phyloP scores from a whole-genome alignment of 2,888 invertebrate genomes.

The Eupithecia abbreviata region DNA sequence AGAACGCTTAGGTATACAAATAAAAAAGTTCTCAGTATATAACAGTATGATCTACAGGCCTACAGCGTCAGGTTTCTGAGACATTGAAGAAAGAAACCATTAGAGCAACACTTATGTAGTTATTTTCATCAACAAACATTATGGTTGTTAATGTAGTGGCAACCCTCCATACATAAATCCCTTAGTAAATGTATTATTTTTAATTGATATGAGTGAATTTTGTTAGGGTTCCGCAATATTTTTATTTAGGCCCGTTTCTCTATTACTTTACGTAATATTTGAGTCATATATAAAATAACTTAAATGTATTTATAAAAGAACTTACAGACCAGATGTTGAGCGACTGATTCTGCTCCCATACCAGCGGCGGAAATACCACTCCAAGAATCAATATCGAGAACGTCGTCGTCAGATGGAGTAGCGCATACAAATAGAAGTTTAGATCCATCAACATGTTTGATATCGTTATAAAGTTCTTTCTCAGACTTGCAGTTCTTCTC shows the following conservation, averaged over 20 bases:
- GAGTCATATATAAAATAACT: background rate
- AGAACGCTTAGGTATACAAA: too few relatives aligned
- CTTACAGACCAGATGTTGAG: constrained; percentile 77
- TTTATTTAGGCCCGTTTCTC: background rate
- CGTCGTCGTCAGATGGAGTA: constrained; percentile 81
- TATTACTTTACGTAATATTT: background rate
- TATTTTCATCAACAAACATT: too few relatives aligned
- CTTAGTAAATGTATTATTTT: background rate
- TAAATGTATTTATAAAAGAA: background rate
- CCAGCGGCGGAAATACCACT: constrained; percentile 79
- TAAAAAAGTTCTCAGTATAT: too few relatives aligned
- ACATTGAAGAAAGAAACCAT: too few relatives aligned
- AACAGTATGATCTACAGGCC: too few relatives aligned
- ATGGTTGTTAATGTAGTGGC: too few relatives aligned
- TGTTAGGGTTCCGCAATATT: background rate
- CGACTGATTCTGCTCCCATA: constrained; percentile 74
- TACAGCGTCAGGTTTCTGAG: too few relatives aligned
- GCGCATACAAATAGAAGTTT: constrained; percentile 83
- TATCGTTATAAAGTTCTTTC: constrained; percentile 76
- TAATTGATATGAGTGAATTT: background rate
- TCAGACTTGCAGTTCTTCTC: constrained; percentile 72
- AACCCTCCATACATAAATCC: too few relatives aligned
- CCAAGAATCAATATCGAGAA: constrained; percentile 81
- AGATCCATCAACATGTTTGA: constrained; percentile 72
- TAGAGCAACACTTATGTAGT: too few relatives aligned